These are phyloP conservation scores for Metacarcinus magister DNA, from an alignment of 2,888 invertebrate species.

Conservation along the genomic window DNA sequence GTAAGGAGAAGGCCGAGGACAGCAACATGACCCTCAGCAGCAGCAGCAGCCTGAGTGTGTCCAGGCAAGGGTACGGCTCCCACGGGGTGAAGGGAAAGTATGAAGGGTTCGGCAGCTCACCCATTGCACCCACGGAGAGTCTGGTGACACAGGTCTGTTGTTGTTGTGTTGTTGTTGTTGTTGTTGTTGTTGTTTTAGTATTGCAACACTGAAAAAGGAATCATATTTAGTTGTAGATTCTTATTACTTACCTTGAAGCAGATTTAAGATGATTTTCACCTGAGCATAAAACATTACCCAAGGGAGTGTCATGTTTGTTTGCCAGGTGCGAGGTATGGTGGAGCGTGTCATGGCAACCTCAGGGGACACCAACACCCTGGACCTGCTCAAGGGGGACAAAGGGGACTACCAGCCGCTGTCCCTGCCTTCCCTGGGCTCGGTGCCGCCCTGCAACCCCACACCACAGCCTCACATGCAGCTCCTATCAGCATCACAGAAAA, in stretches of 20 bases:
- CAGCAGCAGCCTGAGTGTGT: background rate
- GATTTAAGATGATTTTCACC: background rate
- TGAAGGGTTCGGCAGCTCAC: constrained; percentile 79
- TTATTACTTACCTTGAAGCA: background rate
- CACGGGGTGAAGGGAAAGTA: constrained; percentile 70
- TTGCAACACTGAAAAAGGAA: background rate
- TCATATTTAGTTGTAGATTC: background rate
- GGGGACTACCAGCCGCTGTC: constrained; percentile 79
- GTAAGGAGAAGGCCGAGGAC: constrained; percentile 32
- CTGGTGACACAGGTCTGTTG: constrained; percentile 75
- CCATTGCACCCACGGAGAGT: constrained; percentile 68
- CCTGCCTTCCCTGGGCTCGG: constrained; percentile 74
- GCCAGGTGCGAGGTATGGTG: constrained; percentile 77
- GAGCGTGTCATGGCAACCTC: constrained; percentile 75
- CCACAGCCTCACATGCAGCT: constrained; percentile 70
- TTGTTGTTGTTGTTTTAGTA: background rate
- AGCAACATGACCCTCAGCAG: background rate
- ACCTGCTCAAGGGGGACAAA: constrained; percentile 76
- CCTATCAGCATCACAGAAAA: constrained; percentile 57
- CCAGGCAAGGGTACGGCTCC: constrained; percentile 69
- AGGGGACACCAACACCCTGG: constrained; percentile 59
- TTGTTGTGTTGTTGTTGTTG: background rate
- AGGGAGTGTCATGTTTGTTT: background rate
- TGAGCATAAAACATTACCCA: background rate
- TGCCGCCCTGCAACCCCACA: constrained; percentile 18